Evolutionary conservation across 2,797 vertebrate genomes (phyloP), one percentile per base, ranked within the genome.

Genomic region (Sebastes variabilis): DNA sequence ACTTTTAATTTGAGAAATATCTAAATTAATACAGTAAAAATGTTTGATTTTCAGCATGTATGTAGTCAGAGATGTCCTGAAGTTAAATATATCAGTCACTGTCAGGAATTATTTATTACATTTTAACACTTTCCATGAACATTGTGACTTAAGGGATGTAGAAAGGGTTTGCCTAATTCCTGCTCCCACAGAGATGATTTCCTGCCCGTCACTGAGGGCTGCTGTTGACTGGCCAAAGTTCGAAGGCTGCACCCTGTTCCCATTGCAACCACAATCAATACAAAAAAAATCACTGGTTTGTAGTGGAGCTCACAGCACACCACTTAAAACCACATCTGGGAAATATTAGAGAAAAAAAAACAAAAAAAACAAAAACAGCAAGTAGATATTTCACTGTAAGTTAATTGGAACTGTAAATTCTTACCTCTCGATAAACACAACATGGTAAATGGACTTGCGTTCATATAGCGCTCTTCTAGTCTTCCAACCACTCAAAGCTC

Each of bases 191-290:
- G 27, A 60, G 36, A 38, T 14, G 25, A 36, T 58, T 36, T 68
- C 59, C 73, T 72, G 25, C 34, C 55, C 9, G 61, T 55, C 6
- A 11, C 46, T 27, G 34, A 75, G 38, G 10, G 36, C 29, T 24
- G 56, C 25, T 75, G 74, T 70, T 77, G 54, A 80, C 76, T 38
- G 82, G 42, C 60, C 76, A 81, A 84, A 82, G 85, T 65, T 75
- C 66, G 22, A 56, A 59, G 46, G 34, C 61, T 70, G 75, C 20
- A 9, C 61, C 46, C 3, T 6, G 80, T 82, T 66, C 25, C 58
- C 34, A 55, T 25, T 34, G 27, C 34, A 73, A 59, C 56, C 30
- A 38, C 75, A 61, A 81, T 77, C 75, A 79, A 79, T 79, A 79
- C 27, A 73, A 42, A 42, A 12, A 56, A 27, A 62, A 7, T 52